These are phyloP conservation scores for Phengaris alcon DNA, from an alignment of 2,888 invertebrate species.

Conservation along the genomic window DNA sequence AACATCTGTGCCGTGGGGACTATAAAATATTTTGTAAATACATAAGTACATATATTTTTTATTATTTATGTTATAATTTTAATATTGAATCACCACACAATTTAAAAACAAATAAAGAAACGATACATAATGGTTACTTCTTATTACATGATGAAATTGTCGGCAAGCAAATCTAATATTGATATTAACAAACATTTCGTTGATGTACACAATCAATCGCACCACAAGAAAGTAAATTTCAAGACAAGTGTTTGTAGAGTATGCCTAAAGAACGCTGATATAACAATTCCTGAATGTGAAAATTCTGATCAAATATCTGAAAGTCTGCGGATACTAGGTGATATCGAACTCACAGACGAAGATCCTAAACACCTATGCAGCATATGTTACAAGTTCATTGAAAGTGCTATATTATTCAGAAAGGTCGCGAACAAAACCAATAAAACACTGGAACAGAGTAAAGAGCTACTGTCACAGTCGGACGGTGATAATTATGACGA, in stretches of 20 bases:
- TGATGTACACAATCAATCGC: conserved; percentile 32
- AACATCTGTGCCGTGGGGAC: no score
- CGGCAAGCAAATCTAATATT: conserved; percentile 34
- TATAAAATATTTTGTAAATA: no score
- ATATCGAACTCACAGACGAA: conserved; percentile 48
- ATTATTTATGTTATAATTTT: no score
- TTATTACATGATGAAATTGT: conserved; percentile 43
- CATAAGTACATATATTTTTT: no score
- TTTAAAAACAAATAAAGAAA: neutral
- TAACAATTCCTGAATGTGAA: conserved; percentile 48
- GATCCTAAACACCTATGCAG: conserved; percentile 56
- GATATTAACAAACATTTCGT: conserved; percentile 38
- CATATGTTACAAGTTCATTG: conserved; percentile 54
- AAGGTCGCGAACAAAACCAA: conserved; percentile 54
- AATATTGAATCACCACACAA: neutral
- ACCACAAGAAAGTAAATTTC: conserved; percentile 7
- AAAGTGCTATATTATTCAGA: conserved; percentile 53
- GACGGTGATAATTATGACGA: conserved; percentile 34
- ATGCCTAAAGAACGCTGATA: conserved; percentile 54
- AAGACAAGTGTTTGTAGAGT: conserved; percentile 49
- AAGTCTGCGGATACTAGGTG: conserved; percentile 50
- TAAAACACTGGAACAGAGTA: conserved; percentile 47
- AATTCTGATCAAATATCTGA: conserved; percentile 46
- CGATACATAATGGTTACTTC: conserved; percentile 43
- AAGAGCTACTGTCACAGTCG: conserved; percentile 35